A percentile compares a stretch with the other conserved stretches of the same genome.
These are phyloP conservation scores for Chelon labrosus DNA, from an alignment of 2,797 vertebrate species.

Conservation along the genomic window DNA sequence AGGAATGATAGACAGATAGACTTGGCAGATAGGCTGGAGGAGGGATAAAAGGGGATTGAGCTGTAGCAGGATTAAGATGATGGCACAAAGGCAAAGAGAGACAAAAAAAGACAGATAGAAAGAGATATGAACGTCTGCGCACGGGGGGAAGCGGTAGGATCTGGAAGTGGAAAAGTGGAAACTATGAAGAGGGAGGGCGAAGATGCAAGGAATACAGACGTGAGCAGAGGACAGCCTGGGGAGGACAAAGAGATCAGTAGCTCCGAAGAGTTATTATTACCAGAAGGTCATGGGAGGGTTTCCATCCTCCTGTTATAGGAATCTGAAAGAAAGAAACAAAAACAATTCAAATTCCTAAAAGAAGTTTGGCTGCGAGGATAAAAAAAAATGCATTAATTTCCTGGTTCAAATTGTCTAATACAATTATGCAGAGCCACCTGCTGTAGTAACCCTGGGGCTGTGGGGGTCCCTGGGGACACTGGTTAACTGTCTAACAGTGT, in stretches of 20 bases:
- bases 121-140: constrained; percentile 1
- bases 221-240: too few relatives aligned
- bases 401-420: too few relatives aligned
- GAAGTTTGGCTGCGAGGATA: neutral
- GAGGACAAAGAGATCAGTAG: neutral
- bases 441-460: neutral
- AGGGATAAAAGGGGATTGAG: constrained; percentile 72
- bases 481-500: too few relatives aligned
- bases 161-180: neutral
- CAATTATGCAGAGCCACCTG: too few relatives aligned
- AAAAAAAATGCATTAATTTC: too few relatives aligned
- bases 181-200: neutral
- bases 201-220: too few relatives aligned
- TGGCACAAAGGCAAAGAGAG: constrained; percentile 31
- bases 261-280: too few relatives aligned
- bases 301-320: neutral
- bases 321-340: neutral
- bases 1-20: constrained; percentile 54
- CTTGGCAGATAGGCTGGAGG: constrained; percentile 51
- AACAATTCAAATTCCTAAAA: neutral
- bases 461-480: too few relatives aligned
- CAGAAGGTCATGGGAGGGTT: neutral
- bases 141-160: neutral
- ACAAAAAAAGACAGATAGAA: constrained; percentile 16
- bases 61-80: constrained; percentile 48